phyloP scores from a whole-genome alignment of 2,113 vertebrate species.

The Acrocephalus arundinaceus region DNA sequence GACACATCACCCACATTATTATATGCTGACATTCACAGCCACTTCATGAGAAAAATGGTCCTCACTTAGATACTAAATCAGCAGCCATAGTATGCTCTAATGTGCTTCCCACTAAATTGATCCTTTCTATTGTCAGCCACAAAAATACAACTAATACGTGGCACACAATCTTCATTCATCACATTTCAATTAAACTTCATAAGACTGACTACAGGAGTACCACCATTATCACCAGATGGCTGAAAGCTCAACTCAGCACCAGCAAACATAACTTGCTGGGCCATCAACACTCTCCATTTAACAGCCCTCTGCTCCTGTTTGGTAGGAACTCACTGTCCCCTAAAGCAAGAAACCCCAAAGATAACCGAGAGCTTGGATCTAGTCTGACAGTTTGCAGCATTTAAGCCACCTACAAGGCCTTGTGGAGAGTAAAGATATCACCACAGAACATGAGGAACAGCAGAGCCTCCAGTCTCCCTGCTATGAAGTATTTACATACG shows the following conservation, averaged over 20 bases:
- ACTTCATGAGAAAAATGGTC: background rate
- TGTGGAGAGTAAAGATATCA: background rate
- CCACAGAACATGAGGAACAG: background rate
- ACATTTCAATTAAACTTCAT: background rate
- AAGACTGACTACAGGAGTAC: background rate
- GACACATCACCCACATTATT: background rate
- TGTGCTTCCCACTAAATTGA: background rate
- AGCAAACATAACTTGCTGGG: background rate
- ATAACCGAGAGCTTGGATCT: background rate
- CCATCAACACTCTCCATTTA: background rate
- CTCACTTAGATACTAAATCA: background rate
- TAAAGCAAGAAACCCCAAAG: background rate
- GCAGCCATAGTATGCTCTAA: background rate
- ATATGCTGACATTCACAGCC: background rate
- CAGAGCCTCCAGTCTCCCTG: background rate
- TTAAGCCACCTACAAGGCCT: background rate
- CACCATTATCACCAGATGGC: background rate
- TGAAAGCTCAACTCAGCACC: background rate
- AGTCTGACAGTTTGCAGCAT: background rate
- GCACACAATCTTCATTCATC: background rate
- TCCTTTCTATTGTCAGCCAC: background rate
- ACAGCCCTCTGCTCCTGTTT: background rate
- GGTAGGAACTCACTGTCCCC: background rate
- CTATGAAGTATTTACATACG: rapidly evolving
- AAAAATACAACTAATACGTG: background rate